Evolutionary conservation across 2,113 vertebrate species (phyloP).

Genomic region (Arizona elegans): DNA sequence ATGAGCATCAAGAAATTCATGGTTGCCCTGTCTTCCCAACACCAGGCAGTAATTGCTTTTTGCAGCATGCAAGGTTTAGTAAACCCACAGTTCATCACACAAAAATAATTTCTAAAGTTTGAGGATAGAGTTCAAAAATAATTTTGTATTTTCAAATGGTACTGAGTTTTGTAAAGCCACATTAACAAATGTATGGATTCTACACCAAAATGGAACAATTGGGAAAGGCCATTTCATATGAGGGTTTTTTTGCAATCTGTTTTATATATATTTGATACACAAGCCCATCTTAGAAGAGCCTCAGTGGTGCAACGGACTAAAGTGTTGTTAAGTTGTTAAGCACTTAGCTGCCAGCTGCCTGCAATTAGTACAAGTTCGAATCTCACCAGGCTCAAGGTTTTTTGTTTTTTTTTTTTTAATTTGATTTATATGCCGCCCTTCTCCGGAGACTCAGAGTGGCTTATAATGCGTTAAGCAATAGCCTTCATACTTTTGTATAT

Average conservation of each 20-base stretch:
- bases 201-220: not conserved
- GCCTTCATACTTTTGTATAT: too few species aligned
- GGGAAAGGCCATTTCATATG: not conserved
- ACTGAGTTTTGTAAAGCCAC: not conserved
- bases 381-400: too few species aligned
- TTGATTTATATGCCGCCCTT: too few species aligned
- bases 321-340: too few species aligned
- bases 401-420: too few species aligned
- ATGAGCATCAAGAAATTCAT: not conserved
- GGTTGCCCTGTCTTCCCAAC: not conserved
- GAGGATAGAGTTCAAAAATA: not conserved
- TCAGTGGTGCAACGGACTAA: too few species aligned
- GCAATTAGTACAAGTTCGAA: too few species aligned
- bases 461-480: too few species aligned
- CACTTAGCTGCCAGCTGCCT: too few species aligned
- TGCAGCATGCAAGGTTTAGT: not conserved
- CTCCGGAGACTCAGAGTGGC: too few species aligned
- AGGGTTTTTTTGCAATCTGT: not conserved
- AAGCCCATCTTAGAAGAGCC: not conserved
- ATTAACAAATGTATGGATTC: not conserved
- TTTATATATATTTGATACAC: not conserved
- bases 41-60: not conserved
- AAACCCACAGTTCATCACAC: not conserved
- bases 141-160: not conserved
- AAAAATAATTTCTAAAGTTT: not conserved